A percentile compares a stretch with the other conserved stretches of the same genome.
Evolutionary conservation across 2,888 invertebrate species (phyloP).

Genomic region (Mechanitis mazaeus): DNA sequence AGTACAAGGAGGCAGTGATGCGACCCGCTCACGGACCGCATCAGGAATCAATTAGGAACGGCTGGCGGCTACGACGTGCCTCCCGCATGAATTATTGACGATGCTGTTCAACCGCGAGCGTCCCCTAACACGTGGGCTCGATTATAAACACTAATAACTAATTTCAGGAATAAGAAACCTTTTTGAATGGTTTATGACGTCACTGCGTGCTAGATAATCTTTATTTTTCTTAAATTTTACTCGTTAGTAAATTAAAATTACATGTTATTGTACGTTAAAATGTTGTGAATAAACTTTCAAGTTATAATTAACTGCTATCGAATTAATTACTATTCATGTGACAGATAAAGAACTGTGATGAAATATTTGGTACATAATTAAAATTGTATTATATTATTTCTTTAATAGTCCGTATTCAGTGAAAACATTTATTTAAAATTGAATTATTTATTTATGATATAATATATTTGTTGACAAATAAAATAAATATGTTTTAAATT

Average conservation of each 20-base stretch:
- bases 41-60: conserved; percentile 76
- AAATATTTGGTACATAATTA: conserved; percentile 5
- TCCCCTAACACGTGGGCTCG: conserved; percentile 48
- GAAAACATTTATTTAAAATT: conserved; percentile 2
- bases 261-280: conserved; percentile 7
- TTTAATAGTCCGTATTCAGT: not conserved
- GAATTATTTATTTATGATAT: not conserved
- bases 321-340: conserved; percentile 7
- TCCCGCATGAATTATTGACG: conserved; percentile 74
- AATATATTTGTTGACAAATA: too few species aligned
- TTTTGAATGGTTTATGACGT: not conserved
- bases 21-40: conserved; percentile 67
- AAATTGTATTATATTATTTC: conserved; percentile 3
- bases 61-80: conserved; percentile 68
- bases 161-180: not conserved
- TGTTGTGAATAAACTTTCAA: not conserved
- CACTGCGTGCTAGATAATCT: too few species aligned
- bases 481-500: too few species aligned
- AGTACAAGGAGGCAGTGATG: conserved; percentile 71
- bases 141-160: conserved; percentile 37
- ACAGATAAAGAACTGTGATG: conserved; percentile 6
- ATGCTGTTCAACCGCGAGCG: conserved; percentile 47
- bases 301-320: conserved; percentile 4
- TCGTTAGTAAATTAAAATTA: too few species aligned
- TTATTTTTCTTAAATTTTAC: too few species aligned